These are phyloP conservation scores for Ephialtes manifestator DNA, from an alignment of 2,888 invertebrate species.

Conservation along the genomic window DNA sequence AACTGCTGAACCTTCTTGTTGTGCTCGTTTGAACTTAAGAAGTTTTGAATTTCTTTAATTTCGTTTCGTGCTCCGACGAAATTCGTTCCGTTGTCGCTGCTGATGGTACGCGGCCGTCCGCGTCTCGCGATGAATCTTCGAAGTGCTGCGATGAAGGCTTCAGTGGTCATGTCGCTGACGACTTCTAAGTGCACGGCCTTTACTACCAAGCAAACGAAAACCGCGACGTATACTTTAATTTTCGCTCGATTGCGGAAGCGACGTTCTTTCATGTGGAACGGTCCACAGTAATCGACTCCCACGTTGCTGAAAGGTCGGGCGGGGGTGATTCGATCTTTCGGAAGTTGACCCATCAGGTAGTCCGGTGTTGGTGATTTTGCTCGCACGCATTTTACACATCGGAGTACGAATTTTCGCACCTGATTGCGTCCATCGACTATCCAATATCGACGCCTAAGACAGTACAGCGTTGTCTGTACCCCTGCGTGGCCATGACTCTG, in stretches of 20 bases:
- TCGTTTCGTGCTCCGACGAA: constrained; percentile 64
- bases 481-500: constrained; percentile 72
- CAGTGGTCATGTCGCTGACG: not conserved
- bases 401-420: constrained; percentile 57
- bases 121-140: constrained; percentile 61
- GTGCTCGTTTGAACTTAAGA: constrained; percentile 47
- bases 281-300: constrained; percentile 29
- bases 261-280: constrained; percentile 67
- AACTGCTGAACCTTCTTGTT: constrained; percentile 1
- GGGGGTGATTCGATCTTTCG: too few species aligned
- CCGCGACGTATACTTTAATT: constrained; percentile 40
- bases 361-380: not conserved
- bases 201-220: too few species aligned
- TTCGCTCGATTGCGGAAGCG: constrained; percentile 58
- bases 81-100: constrained; percentile 66
- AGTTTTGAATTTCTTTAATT: constrained; percentile 44
- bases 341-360: too few species aligned
- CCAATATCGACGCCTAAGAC: constrained; percentile 72
- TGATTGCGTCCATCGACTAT: constrained; percentile 66
- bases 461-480: constrained; percentile 71
- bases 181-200: too few species aligned
- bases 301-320: too few species aligned
- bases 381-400: constrained; percentile 52
- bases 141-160: constrained; percentile 64
- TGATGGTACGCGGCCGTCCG: constrained; percentile 34